Evolutionary conservation across 2,888 invertebrate species (phyloP).

Genomic region (Agrilus cyanescens): DNA sequence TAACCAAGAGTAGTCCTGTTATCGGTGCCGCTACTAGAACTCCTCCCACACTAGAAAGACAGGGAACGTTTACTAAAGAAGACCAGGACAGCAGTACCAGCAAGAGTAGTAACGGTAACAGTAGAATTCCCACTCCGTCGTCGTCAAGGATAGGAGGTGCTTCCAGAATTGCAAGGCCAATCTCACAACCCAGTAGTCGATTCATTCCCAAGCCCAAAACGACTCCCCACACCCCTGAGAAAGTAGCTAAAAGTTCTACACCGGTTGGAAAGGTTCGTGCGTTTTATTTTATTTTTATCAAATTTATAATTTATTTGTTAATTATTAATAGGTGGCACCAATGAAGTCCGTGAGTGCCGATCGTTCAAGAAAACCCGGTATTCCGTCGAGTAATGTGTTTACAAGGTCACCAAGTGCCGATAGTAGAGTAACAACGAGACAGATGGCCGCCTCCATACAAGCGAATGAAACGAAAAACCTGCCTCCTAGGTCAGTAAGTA

Average conservation of each 20-base stretch:
- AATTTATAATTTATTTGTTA: too few species aligned
- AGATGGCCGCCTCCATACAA: conserved; percentile 28
- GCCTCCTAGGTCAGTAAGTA: conserved; percentile 17
- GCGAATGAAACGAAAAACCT: conserved; percentile 12
- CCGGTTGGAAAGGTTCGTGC: conserved; percentile 25
- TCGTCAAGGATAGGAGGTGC: conserved; percentile 27
- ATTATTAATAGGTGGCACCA: conserved; percentile 12
- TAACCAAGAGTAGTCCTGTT: conserved; percentile 12
- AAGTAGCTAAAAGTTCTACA: conserved; percentile 18
- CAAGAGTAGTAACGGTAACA: conserved; percentile 13
- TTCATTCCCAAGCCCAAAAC: conserved; percentile 31
- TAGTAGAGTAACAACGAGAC: conserved; percentile 21
- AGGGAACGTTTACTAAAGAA: conserved; percentile 88
- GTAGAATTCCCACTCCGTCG: conserved; percentile 14
- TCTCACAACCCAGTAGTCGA: conserved; percentile 26
- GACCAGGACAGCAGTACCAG: conserved; percentile 38
- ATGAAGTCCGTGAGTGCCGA: conserved; percentile 27
- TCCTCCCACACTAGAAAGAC: conserved; percentile 54
- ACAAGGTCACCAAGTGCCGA: conserved; percentile 34
- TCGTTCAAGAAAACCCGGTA: conserved; percentile 16
- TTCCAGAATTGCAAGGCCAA: conserved; percentile 25
- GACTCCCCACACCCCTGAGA: conserved; percentile 23
- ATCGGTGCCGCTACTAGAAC: conserved; percentile 6
- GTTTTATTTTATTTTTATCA: conserved; percentile 11
- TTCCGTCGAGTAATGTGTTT: conserved; percentile 19